Evolutionary conservation across 2,797 vertebrate species (phyloP), one percentile per base, ranked within the genome.

Genomic region (Denticeps clupeoides): DNA sequence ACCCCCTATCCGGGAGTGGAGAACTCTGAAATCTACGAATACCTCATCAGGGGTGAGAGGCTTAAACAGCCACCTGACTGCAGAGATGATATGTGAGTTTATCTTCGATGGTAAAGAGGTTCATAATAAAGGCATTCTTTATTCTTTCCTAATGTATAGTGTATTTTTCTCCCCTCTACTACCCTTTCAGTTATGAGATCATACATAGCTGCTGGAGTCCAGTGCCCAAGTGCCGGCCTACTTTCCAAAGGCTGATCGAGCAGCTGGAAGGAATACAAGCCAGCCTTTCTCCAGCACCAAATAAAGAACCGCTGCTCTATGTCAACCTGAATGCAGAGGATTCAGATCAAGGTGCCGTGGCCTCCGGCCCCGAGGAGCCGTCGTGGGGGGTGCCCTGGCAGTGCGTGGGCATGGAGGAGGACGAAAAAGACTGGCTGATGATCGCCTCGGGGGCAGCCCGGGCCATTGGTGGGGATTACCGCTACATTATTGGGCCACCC

Each of bases 151-250:
- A n/a, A n/a, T n/a, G n/a, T n/a, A n/a, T n/a, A n/a, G n/a, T n/a
- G n/a, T n/a, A n/a, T n/a, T n/a, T n/a, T n/a, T n/a, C n/a, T n/a
- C n/a, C n/a, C n/a, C n/a, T n/a, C n/a, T n/a, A n/a, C n/a, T n/a
- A n/a, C n/a, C n/a, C 40, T 44, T 59, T 37, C 74, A 98, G 93
- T 46, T 98, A 97, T 10, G 85, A 94, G 70, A 82, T 97, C 66
- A 98, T 98, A 94, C 89, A 90, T 81, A 87, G 89, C 72, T 98
- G 94, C 68, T 98, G 94, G 94, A 91, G 85, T 40, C 85, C 89
- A 0, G 89, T 97, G 48, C 91, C 93, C 1, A 93, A 91, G 57
- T 87, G 87, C 51, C 88, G 94, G 2, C 94, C 93, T 13, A 87
- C 78, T 63, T 97, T 97, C 37, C 81, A 82, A 2, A 71, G 81